Evolutionary conservation across 2,797 vertebrate genomes (phyloP).

Genomic region (Intellagama lesueurii): DNA sequence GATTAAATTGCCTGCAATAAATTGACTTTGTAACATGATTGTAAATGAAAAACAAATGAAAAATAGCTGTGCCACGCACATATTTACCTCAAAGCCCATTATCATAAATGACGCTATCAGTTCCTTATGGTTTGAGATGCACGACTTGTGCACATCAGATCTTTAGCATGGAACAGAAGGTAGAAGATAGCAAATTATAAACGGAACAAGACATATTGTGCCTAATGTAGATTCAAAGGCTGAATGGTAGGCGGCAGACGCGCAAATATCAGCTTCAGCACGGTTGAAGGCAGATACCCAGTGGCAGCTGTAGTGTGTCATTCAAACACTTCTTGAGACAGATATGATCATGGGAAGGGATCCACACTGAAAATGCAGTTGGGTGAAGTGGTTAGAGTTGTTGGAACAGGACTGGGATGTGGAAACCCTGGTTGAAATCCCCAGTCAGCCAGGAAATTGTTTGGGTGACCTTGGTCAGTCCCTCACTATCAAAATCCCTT

Average conservation of each 20-base stretch:
- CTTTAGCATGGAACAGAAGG: not conserved
- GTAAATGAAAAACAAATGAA: constrained; percentile 46
- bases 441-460: not conserved
- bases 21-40: constrained; percentile 29
- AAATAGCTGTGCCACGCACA: constrained; percentile 27
- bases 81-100: constrained; percentile 17
- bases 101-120: constrained; percentile 11
- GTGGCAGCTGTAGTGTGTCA: not conserved
- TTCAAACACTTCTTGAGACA: not conserved
- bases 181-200: not conserved
- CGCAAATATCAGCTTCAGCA: not conserved
- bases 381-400: no score
- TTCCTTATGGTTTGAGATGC: constrained; percentile 20
- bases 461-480: not conserved
- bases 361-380: no score
- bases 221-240: not conserved
- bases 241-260: not conserved
- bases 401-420: no score
- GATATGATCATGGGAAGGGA: not conserved
- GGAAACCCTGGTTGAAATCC: not conserved
- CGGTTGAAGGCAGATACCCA: not conserved
- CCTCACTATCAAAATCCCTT: not conserved
- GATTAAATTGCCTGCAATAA: constrained; percentile 37
- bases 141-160: not conserved
- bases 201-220: not conserved